Evolutionary conservation across 2,888 invertebrate species (phyloP).

Genomic region (Drepana falcataria): DNA sequence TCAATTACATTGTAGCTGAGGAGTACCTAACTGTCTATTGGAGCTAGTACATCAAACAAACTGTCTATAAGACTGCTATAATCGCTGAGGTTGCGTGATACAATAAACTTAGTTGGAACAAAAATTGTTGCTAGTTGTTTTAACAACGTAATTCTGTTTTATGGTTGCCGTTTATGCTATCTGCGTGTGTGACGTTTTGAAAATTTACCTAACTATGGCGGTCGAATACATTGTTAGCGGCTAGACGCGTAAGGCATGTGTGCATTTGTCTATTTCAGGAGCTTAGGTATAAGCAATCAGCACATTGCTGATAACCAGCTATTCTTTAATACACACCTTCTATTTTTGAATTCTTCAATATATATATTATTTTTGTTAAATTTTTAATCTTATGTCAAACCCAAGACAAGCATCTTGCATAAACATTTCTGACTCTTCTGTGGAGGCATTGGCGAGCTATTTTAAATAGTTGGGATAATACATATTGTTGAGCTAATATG

Average conservation of each 20-base stretch:
- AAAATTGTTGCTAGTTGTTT: constrained; percentile 50
- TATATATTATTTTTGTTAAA: too few relatives aligned
- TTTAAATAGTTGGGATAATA: constrained; percentile 18
- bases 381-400: neutral
- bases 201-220: constrained; percentile 30
- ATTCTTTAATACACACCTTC: too few relatives aligned
- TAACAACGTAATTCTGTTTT: constrained; percentile 55
- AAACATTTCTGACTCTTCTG: constrained; percentile 57
- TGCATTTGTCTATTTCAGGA: neutral
- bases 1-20: neutral
- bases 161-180: constrained; percentile 45
- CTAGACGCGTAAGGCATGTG: constrained; percentile 12
- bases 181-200: constrained; percentile 39
- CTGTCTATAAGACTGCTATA: constrained; percentile 4
- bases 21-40: neutral
- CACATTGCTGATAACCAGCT: neutral
- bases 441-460: constrained; percentile 22
- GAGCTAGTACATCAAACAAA: neutral
- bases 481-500: constrained; percentile 24
- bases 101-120: constrained; percentile 35
- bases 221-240: constrained; percentile 25
- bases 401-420: constrained; percentile 58
- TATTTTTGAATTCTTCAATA: too few relatives aligned
- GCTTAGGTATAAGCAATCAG: neutral
- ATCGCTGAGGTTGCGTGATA: constrained; percentile 37